phyloP scores from a whole-genome alignment of 2,888 invertebrate genomes.

The Ischnura elegans region DNA sequence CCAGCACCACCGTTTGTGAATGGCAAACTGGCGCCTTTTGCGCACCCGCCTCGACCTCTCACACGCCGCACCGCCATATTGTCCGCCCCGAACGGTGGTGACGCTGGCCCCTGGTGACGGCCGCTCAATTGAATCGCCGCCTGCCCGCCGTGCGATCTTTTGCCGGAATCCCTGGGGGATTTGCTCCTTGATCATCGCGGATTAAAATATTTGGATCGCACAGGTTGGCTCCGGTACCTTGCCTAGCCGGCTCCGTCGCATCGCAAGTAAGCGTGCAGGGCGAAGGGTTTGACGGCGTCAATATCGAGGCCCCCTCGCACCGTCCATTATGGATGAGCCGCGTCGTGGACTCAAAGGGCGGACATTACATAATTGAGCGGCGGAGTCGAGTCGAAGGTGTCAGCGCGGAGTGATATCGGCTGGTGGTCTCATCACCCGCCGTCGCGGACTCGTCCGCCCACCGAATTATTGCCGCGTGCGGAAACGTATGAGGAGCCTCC shows the following conservation, averaged over 20 bases:
- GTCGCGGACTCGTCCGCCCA: not conserved
- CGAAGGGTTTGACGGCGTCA: constrained; percentile 16
- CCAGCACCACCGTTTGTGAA: not conserved
- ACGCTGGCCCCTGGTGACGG: not conserved
- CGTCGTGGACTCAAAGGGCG: constrained; percentile 44
- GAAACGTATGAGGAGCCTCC: not conserved
- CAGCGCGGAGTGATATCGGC: constrained; percentile 34
- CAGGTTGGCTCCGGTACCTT: constrained; percentile 19
- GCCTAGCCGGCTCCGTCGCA: too few species aligned
- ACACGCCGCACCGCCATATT: constrained; percentile 75
- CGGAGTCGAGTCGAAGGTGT: constrained; percentile 57
- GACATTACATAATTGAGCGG: constrained; percentile 52
- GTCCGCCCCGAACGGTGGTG: constrained; percentile 76
- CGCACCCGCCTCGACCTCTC: constrained; percentile 76
- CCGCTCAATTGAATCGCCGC: constrained; percentile 49
- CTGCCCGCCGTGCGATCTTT: not conserved
- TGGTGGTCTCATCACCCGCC: constrained; percentile 5
- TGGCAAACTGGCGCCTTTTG: constrained; percentile 74
- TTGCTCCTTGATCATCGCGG: constrained; percentile 47
- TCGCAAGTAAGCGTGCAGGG: not conserved
- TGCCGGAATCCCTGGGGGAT: constrained; percentile 44
- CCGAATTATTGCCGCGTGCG: constrained; percentile 10
- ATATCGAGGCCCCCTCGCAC: constrained; percentile 20
- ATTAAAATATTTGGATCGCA: constrained; percentile 62
- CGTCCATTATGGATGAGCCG: constrained; percentile 50